Conservation (phyloP, 64 coral and sea anemone genomes). For the Catalaphyllia jardinei region DNA sequence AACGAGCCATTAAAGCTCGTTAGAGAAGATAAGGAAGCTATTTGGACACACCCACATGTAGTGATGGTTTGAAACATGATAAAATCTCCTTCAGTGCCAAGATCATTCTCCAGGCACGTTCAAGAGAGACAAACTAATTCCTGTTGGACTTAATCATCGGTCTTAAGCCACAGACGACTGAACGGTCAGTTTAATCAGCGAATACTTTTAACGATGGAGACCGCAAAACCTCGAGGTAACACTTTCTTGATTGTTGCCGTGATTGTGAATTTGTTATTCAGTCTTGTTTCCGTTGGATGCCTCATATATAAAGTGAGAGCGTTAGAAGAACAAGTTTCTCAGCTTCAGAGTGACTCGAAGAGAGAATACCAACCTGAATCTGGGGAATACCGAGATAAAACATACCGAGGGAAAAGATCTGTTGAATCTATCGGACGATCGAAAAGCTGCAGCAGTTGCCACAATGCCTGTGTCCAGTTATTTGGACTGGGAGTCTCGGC, state of each 20-base stretch:
- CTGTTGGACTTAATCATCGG: neutral
- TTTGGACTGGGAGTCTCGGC: slow-evolving; percentile 21
- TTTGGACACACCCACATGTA: too few species aligned
- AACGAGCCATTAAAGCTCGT: too few species aligned
- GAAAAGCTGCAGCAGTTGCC: slow-evolving; percentile 37
- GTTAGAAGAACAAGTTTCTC: slow-evolving; percentile 22
- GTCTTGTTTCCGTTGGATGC: slow-evolving; percentile 1
- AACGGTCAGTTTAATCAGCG: neutral
- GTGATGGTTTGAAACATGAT: neutral
- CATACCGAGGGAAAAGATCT: slow-evolving; percentile 15
- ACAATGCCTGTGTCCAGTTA: slow-evolving; percentile 21
- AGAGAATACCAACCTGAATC: neutral
- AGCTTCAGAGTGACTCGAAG: neutral
- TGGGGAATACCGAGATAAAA: neutral
- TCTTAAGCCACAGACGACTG: neutral
- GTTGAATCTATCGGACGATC: neutral
- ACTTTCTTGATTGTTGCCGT: slow-evolving; percentile 23
- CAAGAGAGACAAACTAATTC: neutral
- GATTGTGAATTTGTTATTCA: slow-evolving; percentile 28
- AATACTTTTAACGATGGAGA: neutral
- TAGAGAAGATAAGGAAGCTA: too few species aligned
- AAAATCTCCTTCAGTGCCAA: neutral
- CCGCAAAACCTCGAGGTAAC: slow-evolving; percentile 19
- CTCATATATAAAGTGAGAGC: slow-evolving; percentile 25
- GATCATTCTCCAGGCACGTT: neutral